Percentiles rank a stretch among this genome's conserved stretches.
phyloP scores from a whole-genome alignment of 2,113 vertebrate species.

The Xerus inauris region DNA sequence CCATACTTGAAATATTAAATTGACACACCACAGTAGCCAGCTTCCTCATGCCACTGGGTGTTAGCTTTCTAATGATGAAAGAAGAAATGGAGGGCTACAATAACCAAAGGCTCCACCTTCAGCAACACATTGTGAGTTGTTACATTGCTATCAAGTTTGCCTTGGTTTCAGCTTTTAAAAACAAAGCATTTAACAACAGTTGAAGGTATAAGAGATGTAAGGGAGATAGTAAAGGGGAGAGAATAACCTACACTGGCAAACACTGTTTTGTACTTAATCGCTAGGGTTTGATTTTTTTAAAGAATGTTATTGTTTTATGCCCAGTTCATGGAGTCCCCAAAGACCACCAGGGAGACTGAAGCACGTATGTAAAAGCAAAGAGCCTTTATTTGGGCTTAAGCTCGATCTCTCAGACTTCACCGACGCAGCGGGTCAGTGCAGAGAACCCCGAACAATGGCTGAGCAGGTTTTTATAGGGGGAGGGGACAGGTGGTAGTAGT shows the following conservation, averaged over 20 bases:
- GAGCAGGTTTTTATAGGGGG: too few species aligned
- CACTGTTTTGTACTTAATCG: neutral
- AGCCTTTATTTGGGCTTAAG: too few species aligned
- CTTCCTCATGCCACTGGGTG: constrained; percentile 21
- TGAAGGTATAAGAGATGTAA: neutral
- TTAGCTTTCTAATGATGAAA: constrained; percentile 27
- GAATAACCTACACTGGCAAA: neutral
- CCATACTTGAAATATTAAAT: neutral
- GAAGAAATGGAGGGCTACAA: neutral
- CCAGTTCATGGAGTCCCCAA: too few species aligned
- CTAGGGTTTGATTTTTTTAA: neutral
- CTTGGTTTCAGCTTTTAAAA: constrained; percentile 17
- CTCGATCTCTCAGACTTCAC: too few species aligned
- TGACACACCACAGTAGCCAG: neutral
- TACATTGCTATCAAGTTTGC: neutral
- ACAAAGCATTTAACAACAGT: neutral
- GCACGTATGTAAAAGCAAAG: too few species aligned
- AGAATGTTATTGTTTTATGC: too few species aligned
- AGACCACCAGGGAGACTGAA: too few species aligned
- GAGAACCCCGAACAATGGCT: too few species aligned
- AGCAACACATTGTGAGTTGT: neutral
- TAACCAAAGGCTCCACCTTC: neutral
- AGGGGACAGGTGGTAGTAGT: too few species aligned
- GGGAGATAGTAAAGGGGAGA: neutral
- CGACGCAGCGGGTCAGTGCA: too few species aligned